Conservation (phyloP, 2,113 vertebrate genomes). For the Lampris incognitus region DNA sequence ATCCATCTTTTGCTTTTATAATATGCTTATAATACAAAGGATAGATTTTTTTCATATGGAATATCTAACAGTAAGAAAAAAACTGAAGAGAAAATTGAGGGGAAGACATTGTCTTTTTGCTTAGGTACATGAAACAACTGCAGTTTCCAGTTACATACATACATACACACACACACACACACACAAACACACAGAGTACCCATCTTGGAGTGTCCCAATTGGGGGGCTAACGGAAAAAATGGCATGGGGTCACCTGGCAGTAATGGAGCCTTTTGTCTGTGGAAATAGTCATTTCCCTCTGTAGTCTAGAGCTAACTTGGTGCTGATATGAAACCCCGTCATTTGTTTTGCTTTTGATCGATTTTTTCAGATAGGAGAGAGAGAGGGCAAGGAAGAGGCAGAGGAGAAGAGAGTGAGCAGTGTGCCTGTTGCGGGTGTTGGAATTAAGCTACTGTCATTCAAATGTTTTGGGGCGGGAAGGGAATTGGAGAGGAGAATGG, state of each 20-base stretch:
- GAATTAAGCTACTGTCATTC: conserved; percentile 74
- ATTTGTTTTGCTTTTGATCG: conserved; percentile 77
- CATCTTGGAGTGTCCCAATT: conserved; percentile 59
- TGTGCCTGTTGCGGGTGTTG: conserved; percentile 58
- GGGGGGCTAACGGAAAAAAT: conserved; percentile 74
- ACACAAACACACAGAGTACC: conserved; percentile 24
- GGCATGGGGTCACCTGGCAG: conserved; percentile 73
- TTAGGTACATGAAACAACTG: conserved; percentile 48
- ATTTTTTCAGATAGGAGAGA: conserved; percentile 60
- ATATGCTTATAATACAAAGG: not conserved
- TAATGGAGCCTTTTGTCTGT: conserved; percentile 83
- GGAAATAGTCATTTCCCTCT: conserved; percentile 82
- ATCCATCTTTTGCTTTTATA: too few relatives aligned
- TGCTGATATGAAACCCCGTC: conserved; percentile 73
- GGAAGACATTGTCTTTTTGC: conserved; percentile 1
- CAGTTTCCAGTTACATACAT: conserved; percentile 33
- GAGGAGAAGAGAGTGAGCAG: conserved; percentile 35
- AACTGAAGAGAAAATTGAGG: conserved; percentile 37
- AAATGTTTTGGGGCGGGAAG: conserved; percentile 77
- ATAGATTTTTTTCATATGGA: conserved; percentile 40
- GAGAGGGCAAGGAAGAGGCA: conserved; percentile 35
- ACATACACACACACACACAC: conserved; percentile 41
- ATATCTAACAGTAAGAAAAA: conserved; percentile 21
- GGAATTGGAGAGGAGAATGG: conserved; percentile 70
- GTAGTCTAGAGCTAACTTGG: conserved; percentile 72